phyloP scores from a whole-genome alignment of 2,113 vertebrate species.

The Cyanoramphus novaezelandiae region DNA sequence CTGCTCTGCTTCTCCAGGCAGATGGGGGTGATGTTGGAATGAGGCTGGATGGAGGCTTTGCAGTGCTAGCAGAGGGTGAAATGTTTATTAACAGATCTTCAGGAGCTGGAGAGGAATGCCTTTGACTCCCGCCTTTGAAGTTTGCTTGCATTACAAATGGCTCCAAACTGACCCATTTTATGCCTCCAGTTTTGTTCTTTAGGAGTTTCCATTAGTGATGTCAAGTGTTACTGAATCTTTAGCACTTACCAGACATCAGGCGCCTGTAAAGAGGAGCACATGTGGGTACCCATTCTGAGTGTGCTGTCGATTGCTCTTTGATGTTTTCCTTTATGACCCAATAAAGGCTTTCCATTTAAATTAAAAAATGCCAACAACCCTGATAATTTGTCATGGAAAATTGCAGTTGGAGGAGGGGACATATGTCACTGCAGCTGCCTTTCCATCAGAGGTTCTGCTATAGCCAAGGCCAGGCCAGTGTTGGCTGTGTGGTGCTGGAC shows the following conservation, averaged over 20 bases:
- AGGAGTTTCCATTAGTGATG: slow-evolving; percentile 9
- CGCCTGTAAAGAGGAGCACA: not conserved
- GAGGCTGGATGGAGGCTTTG: not conserved
- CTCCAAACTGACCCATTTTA: slow-evolving; percentile 45
- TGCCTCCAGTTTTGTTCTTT: not conserved
- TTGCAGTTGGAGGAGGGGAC: not conserved
- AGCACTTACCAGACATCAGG: not conserved
- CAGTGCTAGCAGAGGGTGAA: not conserved
- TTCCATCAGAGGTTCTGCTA: not conserved
- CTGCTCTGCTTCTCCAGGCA: not conserved
- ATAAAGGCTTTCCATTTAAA: slow-evolving; percentile 27
- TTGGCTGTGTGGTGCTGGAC: not conserved
- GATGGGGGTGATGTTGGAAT: not conserved
- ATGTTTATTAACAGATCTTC: not conserved
- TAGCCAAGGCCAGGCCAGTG: not conserved
- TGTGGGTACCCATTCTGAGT: not conserved
- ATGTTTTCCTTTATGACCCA: slow-evolving; percentile 25
- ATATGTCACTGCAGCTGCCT: not conserved
- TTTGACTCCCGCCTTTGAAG: slow-evolving; percentile 28
- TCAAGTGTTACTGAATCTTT: not conserved
- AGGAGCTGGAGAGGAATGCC: not conserved
- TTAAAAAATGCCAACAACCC: slow-evolving; percentile 18
- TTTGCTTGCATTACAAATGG: not conserved
- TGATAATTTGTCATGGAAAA: not conserved
- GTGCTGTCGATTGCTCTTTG: slow-evolving; percentile 14